Percentiles rank a stretch among this genome's conserved stretches.
Evolutionary conservation across 1,140 invertebrate genomes (phyloP).

Genomic region (Drosophila lacertosa): DNA sequence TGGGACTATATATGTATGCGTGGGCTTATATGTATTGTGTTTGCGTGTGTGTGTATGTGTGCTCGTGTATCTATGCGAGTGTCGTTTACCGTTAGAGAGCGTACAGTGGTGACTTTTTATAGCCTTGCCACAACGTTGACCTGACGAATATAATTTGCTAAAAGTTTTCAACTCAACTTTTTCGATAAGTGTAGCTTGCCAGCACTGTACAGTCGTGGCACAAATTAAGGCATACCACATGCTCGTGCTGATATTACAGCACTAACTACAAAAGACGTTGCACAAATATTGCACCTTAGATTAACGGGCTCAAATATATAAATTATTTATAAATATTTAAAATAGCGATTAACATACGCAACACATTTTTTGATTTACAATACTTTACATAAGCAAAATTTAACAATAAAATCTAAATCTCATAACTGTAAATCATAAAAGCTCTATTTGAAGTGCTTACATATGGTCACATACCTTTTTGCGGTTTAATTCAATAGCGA

Average conservation of each 20-base stretch:
- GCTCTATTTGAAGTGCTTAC: background rate
- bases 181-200: constrained; percentile 59
- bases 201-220: constrained; percentile 56
- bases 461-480: background rate
- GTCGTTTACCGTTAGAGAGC: constrained; percentile 54
- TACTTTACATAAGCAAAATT: too few species aligned
- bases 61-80: constrained; percentile 11
- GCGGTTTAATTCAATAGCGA: background rate
- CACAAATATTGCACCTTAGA: too few species aligned
- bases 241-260: too few species aligned
- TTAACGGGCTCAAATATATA: too few species aligned
- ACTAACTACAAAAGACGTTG: too few species aligned
- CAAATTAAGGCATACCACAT: constrained; percentile 2
- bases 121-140: constrained; percentile 9
- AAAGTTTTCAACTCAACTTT: constrained; percentile 20
- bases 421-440: background rate
- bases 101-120: constrained; percentile 76
- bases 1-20: constrained; percentile 16
- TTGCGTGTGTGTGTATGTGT: constrained; percentile 1
- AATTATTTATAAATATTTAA: too few species aligned
- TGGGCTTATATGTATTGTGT: constrained; percentile 16
- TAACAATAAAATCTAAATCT: too few species aligned
- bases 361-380: too few species aligned
- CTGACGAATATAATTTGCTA: background rate
- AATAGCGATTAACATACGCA: too few species aligned